phyloP scores from a whole-genome alignment of 2,797 vertebrate genomes.

The Leptoclinus maculatus region DNA sequence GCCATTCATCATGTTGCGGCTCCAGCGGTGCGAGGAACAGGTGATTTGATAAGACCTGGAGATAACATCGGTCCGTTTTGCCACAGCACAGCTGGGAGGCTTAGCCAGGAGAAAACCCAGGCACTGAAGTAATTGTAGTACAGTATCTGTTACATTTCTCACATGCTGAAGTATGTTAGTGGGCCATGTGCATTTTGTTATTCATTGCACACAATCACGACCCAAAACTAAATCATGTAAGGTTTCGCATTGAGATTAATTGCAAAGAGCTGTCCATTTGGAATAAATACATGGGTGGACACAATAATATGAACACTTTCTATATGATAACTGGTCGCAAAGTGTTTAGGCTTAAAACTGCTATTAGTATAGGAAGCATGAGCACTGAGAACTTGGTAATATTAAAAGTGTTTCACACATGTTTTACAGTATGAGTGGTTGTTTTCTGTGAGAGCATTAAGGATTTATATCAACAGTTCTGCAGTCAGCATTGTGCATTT shows the following conservation, averaged over 20 bases:
- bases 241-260: neutral
- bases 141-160: neutral
- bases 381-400: no score
- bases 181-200: neutral
- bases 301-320: no score
- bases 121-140: neutral
- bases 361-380: no score
- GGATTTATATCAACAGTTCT: no score
- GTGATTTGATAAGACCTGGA: slow-evolving; percentile 59
- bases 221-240: neutral
- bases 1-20: slow-evolving; percentile 61
- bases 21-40: slow-evolving; percentile 29
- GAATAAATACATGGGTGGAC: no score
- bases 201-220: neutral
- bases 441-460: no score
- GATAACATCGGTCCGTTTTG: slow-evolving; percentile 40
- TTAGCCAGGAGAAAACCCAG: neutral
- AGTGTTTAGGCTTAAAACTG: no score
- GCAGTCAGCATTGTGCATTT: no score
- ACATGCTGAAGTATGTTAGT: neutral
- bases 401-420: no score
- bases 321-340: no score
- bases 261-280: neutral
- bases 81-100: neutral
- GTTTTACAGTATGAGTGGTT: no score